phyloP scores from a whole-genome alignment of 2,113 vertebrate species.

The Passer domesticus region DNA sequence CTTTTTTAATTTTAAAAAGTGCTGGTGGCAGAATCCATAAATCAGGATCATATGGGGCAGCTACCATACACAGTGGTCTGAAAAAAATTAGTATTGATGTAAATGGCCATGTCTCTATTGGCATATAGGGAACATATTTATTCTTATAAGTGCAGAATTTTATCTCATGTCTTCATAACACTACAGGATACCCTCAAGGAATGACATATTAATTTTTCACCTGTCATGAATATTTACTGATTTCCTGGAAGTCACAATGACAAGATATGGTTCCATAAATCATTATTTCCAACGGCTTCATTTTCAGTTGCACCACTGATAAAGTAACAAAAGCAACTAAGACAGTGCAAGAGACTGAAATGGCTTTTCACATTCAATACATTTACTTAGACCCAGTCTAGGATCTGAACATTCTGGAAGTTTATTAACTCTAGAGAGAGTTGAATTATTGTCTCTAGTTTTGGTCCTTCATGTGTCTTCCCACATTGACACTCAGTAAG shows the following conservation, averaged over 20 bases:
- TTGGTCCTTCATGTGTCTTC: not conserved
- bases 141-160: slow-evolving; percentile 2
- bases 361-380: not conserved
- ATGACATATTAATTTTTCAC: slow-evolving; percentile 53
- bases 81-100: slow-evolving; percentile 2
- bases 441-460: not conserved
- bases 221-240: not conserved
- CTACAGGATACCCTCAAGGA: not conserved
- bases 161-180: not conserved
- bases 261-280: not conserved
- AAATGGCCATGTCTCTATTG: not conserved
- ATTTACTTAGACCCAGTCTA: not conserved
- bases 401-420: not conserved
- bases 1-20: slow-evolving; percentile 49
- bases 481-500: not conserved
- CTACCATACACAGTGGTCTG: not conserved
- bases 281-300: not conserved
- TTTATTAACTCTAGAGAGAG: not conserved
- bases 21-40: slow-evolving; percentile 24
- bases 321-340: not conserved
- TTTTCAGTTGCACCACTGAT: not conserved
- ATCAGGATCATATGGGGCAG: slow-evolving; percentile 8
- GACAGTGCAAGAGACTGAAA: not conserved
- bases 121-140: not conserved
- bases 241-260: slow-evolving; percentile 1